phyloP scores from a whole-genome alignment of 2,797 vertebrate genomes.

The Schizopygopsis pylzovi region DNA sequence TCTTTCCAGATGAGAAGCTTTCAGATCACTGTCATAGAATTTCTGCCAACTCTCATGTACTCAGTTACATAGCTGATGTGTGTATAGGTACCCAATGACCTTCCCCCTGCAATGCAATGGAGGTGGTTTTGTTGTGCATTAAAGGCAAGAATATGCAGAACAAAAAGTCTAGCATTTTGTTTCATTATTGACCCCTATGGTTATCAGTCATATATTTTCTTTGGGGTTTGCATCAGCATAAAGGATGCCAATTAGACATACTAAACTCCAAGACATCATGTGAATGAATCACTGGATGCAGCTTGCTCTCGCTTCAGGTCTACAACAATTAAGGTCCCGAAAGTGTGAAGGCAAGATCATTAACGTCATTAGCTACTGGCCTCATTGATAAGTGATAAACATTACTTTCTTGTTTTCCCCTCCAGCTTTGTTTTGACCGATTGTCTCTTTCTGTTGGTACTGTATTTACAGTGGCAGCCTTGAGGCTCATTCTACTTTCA shows the following conservation, averaged over 20 bases:
- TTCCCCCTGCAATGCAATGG: not conserved
- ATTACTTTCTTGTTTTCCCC: not conserved
- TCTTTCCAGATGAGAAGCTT: not conserved
- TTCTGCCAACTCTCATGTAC: conserved; percentile 23
- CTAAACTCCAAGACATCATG: not conserved
- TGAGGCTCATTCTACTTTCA: not conserved
- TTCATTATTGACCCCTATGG: not conserved
- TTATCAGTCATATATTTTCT: not conserved
- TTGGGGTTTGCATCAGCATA: not conserved
- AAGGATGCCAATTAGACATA: not conserved
- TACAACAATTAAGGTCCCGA: not conserved
- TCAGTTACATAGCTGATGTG: conserved; percentile 14
- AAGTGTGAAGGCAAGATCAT: not conserved
- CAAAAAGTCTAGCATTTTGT: not conserved
- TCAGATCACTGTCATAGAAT: conserved; percentile 27
- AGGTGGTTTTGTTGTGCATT: not conserved
- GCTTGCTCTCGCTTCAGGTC: not conserved
- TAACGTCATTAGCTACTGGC: not conserved
- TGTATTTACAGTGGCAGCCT: not conserved
- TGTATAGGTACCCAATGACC: not conserved
- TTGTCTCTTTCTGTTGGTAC: not conserved
- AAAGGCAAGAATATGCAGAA: conserved; percentile 3
- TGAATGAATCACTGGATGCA: not conserved
- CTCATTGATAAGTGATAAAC: not conserved
- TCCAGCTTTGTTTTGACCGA: not conserved